Percentiles rank a stretch among this genome's conserved stretches.
phyloP scores from a whole-genome alignment of 2,888 invertebrate species.

The Theretra japonica region DNA sequence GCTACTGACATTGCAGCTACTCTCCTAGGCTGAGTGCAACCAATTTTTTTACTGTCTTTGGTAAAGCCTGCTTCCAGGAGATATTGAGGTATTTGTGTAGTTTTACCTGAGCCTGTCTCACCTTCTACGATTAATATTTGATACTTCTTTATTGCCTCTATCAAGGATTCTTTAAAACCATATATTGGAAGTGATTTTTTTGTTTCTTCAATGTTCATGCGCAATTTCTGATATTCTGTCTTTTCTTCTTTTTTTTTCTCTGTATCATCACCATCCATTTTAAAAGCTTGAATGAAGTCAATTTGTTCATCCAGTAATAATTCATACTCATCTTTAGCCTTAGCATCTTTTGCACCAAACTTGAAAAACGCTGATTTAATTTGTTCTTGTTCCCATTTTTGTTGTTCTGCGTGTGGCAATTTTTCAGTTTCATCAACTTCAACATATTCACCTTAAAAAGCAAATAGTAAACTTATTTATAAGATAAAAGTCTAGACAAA shows the following conservation, averaged over 20 bases:
- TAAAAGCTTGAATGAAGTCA: slow-evolving; percentile 96
- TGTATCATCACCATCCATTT: slow-evolving; percentile 89
- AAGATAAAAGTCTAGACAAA: slow-evolving; percentile 3
- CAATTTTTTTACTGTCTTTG: slow-evolving; percentile 93
- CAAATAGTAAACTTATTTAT: neutral
- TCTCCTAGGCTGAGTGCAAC: slow-evolving; percentile 98
- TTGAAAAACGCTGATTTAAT: slow-evolving; percentile 96
- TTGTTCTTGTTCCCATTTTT: slow-evolving; percentile 99
- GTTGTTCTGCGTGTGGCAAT: slow-evolving; percentile 92
- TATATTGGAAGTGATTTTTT: slow-evolving; percentile 96
- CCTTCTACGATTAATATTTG: slow-evolving; percentile 98
- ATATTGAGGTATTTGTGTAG: slow-evolving; percentile 99
- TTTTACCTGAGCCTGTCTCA: slow-evolving; percentile 99
- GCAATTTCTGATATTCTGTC: slow-evolving; percentile 87
- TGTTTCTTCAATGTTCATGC: slow-evolving; percentile 94
- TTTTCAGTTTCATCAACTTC: slow-evolving; percentile 95
- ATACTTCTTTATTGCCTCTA: slow-evolving; percentile 95
- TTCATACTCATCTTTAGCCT: slow-evolving; percentile 93
- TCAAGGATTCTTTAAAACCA: slow-evolving; percentile 94
- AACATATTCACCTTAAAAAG: slow-evolving; percentile 87
- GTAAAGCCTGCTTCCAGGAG: slow-evolving; percentile 97
- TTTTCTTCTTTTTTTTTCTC: slow-evolving; percentile 86
- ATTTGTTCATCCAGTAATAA: slow-evolving; percentile 97
- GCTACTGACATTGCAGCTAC: slow-evolving; percentile 99
- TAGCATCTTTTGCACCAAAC: slow-evolving; percentile 96